phyloP scores from a whole-genome alignment of 2,113 vertebrate species.

The Onychostruthus taczanowskii region DNA sequence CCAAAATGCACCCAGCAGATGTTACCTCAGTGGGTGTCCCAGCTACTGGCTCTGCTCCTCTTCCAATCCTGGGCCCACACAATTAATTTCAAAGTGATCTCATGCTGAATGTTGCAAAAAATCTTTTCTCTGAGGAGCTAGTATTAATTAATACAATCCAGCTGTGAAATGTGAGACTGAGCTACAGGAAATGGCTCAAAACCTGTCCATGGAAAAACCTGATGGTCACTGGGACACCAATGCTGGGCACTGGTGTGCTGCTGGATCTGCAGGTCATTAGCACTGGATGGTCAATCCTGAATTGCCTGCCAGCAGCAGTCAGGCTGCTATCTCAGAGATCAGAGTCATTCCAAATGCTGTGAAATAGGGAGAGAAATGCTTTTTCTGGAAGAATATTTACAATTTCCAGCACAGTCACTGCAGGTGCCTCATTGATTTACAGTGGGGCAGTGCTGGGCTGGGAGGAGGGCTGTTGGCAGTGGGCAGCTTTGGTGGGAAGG shows the following conservation, averaged over 20 bases:
- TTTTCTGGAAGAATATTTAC: neutral
- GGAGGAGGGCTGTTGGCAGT: neutral
- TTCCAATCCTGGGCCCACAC: neutral
- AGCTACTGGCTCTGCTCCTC: neutral
- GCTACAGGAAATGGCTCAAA: neutral
- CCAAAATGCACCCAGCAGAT: neutral
- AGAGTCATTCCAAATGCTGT: neutral
- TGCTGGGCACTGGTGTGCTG: neutral
- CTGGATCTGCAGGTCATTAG: neutral
- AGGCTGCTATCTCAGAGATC: neutral
- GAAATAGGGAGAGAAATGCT: neutral
- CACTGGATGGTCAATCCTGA: neutral
- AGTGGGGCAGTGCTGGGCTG: neutral
- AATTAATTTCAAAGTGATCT: neutral
- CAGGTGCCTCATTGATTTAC: neutral
- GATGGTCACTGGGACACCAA: neutral
- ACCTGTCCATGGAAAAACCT: neutral
- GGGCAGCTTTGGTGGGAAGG: neutral
- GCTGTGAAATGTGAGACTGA: neutral
- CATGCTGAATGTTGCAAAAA: neutral
- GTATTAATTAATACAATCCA: neutral
- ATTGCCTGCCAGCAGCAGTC: neutral
- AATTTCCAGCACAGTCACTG: neutral
- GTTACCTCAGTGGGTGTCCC: neutral
- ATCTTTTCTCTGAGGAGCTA: neutral